phyloP scores from a whole-genome alignment of 2,888 invertebrate species.

The Drepana falcataria region DNA sequence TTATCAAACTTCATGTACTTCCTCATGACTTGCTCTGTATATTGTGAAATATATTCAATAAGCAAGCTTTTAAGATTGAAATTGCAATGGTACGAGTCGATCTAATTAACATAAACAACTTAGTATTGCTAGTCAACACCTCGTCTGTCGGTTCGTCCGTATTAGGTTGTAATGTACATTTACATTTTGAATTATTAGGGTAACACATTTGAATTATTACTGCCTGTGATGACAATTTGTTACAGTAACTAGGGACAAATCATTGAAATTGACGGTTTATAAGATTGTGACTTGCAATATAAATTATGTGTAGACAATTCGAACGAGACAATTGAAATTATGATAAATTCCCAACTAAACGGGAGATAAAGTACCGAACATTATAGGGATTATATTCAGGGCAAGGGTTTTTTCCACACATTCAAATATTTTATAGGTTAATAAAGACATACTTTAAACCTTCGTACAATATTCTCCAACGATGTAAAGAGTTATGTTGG shows the following conservation, averaged over 20 bases:
- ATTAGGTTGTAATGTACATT: not conserved
- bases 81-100: not conserved
- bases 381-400: too few species aligned
- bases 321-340: not conserved
- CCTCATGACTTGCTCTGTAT: not conserved
- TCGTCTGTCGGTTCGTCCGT: not conserved
- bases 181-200: not conserved
- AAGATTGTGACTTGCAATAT: not conserved
- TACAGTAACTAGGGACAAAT: constrained; percentile 11
- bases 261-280: constrained; percentile 12
- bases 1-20: too few species aligned
- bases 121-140: not conserved
- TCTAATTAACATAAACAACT: not conserved
- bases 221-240: constrained; percentile 11
- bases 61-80: not conserved
- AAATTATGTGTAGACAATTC: not conserved
- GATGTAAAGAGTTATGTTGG: too few species aligned
- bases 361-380: not conserved
- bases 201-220: constrained; percentile 8
- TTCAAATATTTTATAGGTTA: too few species aligned
- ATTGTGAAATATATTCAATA: not conserved
- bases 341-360: not conserved
- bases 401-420: too few species aligned
- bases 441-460: too few species aligned
- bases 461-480: too few species aligned